phyloP scores from a whole-genome alignment of 1,140 invertebrate species.

The Drosophila sturtevanti region DNA sequence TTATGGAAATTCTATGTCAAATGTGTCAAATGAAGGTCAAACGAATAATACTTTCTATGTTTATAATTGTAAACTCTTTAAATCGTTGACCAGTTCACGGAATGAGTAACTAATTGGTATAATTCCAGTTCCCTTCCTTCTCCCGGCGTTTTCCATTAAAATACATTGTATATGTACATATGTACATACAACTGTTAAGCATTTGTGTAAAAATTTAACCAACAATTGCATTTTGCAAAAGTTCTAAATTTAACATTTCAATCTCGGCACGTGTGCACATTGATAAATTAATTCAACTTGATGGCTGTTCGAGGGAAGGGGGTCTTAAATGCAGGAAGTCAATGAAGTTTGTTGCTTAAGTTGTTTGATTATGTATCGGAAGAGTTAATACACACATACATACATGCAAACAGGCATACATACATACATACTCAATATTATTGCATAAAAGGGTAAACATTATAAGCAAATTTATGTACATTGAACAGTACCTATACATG shows the following conservation, averaged over 20 bases:
- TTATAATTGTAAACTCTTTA: constrained; percentile 26
- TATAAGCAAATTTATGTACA: too few species aligned
- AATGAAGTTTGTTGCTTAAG: constrained; percentile 65
- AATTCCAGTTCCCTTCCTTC: neutral
- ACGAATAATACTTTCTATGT: constrained; percentile 58
- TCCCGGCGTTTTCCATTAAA: too few species aligned
- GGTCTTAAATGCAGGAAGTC: constrained; percentile 55
- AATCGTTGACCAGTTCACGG: too few species aligned
- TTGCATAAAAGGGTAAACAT: neutral
- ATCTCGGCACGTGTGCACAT: constrained; percentile 44
- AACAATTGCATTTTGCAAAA: constrained; percentile 37
- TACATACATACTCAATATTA: neutral
- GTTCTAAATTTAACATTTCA: constrained; percentile 50
- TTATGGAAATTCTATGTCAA: constrained; percentile 54
- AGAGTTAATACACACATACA: neutral
- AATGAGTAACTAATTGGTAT: too few species aligned
- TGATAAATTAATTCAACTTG: constrained; percentile 66
- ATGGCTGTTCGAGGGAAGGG: neutral
- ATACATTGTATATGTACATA: too few species aligned
- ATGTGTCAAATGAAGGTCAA: constrained; percentile 54
- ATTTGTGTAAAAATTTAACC: constrained; percentile 44
- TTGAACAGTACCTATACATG: too few species aligned
- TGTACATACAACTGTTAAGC: constrained; percentile 16
- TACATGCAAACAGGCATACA: neutral
- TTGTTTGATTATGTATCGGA: constrained; percentile 63